Percentiles rank a stretch among this genome's conserved stretches.
Evolutionary conservation across 2,888 invertebrate genomes (phyloP).

Genomic region (Machimus atricapillus): DNA sequence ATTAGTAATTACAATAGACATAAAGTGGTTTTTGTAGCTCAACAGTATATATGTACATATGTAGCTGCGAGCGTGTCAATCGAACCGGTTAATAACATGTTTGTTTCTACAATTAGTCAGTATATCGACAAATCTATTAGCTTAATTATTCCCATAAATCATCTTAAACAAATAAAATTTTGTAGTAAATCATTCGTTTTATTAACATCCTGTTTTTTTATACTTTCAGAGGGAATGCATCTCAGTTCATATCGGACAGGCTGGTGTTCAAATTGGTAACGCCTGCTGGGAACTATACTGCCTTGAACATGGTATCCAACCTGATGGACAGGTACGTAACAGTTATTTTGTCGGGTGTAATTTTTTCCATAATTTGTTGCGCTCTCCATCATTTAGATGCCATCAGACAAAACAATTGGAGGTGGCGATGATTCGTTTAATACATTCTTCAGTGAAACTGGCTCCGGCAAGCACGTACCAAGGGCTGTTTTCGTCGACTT

Average conservation of each 20-base stretch:
- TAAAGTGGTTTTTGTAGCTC: background rate
- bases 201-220: conserved; percentile 11
- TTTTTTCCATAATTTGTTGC: conserved; percentile 8
- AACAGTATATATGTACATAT: background rate
- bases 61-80: background rate
- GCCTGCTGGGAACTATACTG: conserved; percentile 89
- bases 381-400: conserved; percentile 66
- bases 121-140: background rate
- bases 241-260: conserved; percentile 86
- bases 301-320: conserved; percentile 83
- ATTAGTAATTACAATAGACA: background rate
- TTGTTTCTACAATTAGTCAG: background rate
- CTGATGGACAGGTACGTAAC: conserved; percentile 71
- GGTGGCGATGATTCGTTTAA: conserved; percentile 80
- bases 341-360: background rate
- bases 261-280: conserved; percentile 86
- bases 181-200: conserved; percentile 1
- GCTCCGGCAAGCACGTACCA: conserved; percentile 84
- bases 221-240: conserved; percentile 79
- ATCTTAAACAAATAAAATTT: background rate
- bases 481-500: conserved; percentile 89
- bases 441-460: conserved; percentile 80
- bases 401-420: conserved; percentile 78
- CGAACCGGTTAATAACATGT: background rate
- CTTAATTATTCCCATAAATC: background rate